Percentiles rank a stretch among this genome's conserved stretches.
Evolutionary conservation across 2,888 invertebrate genomes (phyloP).

Genomic region (Mimas tiliae): DNA sequence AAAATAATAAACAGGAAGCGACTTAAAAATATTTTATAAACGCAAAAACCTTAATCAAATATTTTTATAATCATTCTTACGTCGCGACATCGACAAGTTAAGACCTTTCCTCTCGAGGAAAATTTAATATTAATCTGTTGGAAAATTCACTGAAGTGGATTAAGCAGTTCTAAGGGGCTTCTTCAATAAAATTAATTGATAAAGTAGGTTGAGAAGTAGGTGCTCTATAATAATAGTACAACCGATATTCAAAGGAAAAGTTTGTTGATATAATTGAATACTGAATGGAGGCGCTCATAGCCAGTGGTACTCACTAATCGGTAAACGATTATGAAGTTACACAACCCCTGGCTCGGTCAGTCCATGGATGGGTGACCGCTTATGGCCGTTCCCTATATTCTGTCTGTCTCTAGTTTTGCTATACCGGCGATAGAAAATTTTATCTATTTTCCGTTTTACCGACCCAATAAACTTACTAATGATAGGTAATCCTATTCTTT

Average conservation of each 20-base stretch:
- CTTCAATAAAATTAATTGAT: constrained; percentile 42
- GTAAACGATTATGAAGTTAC: too few relatives aligned
- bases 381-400: too few relatives aligned
- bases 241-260: not conserved
- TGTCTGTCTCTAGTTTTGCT: too few relatives aligned
- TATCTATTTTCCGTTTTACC: too few relatives aligned
- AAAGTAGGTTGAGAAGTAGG: constrained; percentile 31
- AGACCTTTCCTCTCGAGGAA: constrained; percentile 43
- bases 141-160: constrained; percentile 48
- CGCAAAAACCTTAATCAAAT: constrained; percentile 24
- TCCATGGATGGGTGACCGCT: too few relatives aligned
- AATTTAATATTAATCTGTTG: constrained; percentile 58
- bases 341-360: too few relatives aligned
- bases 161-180: constrained; percentile 42
- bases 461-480: too few relatives aligned
- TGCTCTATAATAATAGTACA: constrained; percentile 27
- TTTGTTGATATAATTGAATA: too few relatives aligned
- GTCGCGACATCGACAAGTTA: constrained; percentile 35
- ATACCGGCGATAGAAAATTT: too few relatives aligned
- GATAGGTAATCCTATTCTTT: too few relatives aligned
- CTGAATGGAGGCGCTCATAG: too few relatives aligned
- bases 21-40: constrained; percentile 2
- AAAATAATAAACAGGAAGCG: not conserved
- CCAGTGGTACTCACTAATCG: too few relatives aligned
- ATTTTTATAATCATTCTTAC: constrained; percentile 28